Percentiles rank a stretch among this genome's conserved stretches.
Evolutionary conservation across 2,888 invertebrate genomes (phyloP).

Genomic region (Beris chalybata): DNA sequence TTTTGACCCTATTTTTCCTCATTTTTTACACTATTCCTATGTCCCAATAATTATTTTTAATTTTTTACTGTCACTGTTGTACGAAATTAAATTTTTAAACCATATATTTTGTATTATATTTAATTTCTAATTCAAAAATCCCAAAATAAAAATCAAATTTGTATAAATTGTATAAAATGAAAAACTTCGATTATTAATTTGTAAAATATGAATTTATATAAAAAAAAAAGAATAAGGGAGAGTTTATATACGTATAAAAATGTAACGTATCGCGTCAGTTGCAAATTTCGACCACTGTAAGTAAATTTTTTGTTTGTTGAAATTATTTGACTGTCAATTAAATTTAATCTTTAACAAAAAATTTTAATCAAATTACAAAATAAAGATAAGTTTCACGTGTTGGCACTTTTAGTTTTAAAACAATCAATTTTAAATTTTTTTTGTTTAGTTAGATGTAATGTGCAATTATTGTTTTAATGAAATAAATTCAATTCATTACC

Average conservation of each 20-base stretch:
- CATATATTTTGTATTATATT: not conserved
- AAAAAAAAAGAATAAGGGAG: slow-evolving; percentile 8
- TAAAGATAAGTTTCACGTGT: slow-evolving; percentile 5
- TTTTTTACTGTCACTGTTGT: not conserved
- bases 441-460: not conserved
- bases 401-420: slow-evolving; percentile 21
- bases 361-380: slow-evolving; percentile 2
- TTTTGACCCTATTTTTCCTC: slow-evolving; percentile 7
- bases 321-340: not conserved
- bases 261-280: slow-evolving; percentile 14
- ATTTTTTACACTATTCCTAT: not conserved
- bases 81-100: not conserved
- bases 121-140: not conserved
- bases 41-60: not conserved
- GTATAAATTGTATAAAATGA: slow-evolving; percentile 16
- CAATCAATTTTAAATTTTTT: not conserved
- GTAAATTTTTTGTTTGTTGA: slow-evolving; percentile 11
- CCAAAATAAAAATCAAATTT: not conserved
- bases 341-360: slow-evolving; percentile 4
- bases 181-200: not conserved
- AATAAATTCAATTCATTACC: no score
- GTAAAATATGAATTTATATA: no score
- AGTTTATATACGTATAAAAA: slow-evolving; percentile 17
- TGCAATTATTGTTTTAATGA: no score
- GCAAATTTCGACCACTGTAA: slow-evolving; percentile 19